phyloP scores from a whole-genome alignment of 2,113 vertebrate genomes.

The Ameiurus melas region DNA sequence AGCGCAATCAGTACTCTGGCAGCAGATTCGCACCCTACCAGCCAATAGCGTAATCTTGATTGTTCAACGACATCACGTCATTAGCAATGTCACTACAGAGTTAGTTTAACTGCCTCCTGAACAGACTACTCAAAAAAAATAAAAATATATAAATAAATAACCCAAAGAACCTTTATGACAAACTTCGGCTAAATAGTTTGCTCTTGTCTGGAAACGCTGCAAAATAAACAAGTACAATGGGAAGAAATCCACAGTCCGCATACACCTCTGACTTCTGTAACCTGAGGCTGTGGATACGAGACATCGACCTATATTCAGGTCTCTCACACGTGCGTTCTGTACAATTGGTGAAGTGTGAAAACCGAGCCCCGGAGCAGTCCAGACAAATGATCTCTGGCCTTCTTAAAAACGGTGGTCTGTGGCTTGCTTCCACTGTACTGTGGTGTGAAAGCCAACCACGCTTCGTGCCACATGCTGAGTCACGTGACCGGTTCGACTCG shows the following conservation, averaged over 20 bases:
- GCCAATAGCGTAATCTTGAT: background rate
- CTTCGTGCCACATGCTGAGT: background rate
- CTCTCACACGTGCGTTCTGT: background rate
- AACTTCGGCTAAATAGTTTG: background rate
- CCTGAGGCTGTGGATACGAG: background rate
- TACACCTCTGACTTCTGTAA: constrained; percentile 52
- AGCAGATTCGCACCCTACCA: constrained; percentile 17
- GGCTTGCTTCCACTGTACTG: background rate
- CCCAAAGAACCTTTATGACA: background rate
- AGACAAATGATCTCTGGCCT: background rate
- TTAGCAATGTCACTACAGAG: constrained; percentile 14
- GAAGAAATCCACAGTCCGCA: constrained; percentile 14
- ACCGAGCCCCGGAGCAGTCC: background rate
- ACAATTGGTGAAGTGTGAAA: background rate
- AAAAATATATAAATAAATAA: background rate
- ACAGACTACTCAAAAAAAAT: background rate
- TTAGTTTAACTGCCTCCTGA: background rate
- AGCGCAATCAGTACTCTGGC: constrained; percentile 46
- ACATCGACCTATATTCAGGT: constrained; percentile 53
- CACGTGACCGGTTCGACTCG: background rate
- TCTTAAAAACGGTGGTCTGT: background rate
- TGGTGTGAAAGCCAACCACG: background rate
- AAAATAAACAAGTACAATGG: constrained; percentile 11
- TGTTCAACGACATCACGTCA: constrained; percentile 14
- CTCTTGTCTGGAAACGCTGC: background rate